phyloP scores from a whole-genome alignment of 2,797 vertebrate genomes.

The Gadopsis bispinosus region DNA sequence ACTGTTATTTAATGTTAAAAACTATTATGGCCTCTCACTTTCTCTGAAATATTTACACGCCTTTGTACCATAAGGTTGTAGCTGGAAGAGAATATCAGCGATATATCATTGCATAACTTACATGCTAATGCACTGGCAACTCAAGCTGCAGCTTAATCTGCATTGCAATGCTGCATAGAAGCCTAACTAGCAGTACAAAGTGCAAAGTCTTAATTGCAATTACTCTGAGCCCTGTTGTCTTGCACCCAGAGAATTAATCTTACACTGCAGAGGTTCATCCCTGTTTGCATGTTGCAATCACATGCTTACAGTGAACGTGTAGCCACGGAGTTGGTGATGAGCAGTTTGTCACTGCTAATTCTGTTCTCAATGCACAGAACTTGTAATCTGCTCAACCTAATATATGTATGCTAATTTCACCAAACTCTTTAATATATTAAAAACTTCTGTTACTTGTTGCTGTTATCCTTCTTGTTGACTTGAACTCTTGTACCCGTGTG shows the following conservation, averaged over 20 bases:
- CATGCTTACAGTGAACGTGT: constrained; percentile 40
- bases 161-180: constrained; percentile 38
- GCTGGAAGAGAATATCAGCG: constrained; percentile 26
- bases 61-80: constrained; percentile 6
- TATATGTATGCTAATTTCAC: constrained; percentile 25
- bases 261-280: constrained; percentile 54
- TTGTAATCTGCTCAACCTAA: constrained; percentile 15
- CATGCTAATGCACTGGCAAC: background rate
- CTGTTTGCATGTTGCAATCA: constrained; percentile 55
- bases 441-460: constrained; percentile 38
- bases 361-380: constrained; percentile 7
- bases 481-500: constrained; percentile 65
- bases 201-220: constrained; percentile 47
- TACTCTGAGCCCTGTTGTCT: constrained; percentile 49
- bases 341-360: constrained; percentile 28
- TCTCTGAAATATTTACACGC: constrained; percentile 22
- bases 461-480: constrained; percentile 52
- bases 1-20: constrained; percentile 6
- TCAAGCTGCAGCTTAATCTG: constrained; percentile 53
- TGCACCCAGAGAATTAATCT: constrained; percentile 49
- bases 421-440: constrained; percentile 1
- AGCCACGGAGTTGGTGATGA: constrained; percentile 30
- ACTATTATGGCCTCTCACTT: background rate
- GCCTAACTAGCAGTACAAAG: constrained; percentile 32
- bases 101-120: constrained; percentile 38